A percentile compares a stretch with the other conserved stretches of the same genome.
These are phyloP conservation scores for Epinephelus awoara DNA, from an alignment of 2,797 vertebrate species.

Conservation along the genomic window DNA sequence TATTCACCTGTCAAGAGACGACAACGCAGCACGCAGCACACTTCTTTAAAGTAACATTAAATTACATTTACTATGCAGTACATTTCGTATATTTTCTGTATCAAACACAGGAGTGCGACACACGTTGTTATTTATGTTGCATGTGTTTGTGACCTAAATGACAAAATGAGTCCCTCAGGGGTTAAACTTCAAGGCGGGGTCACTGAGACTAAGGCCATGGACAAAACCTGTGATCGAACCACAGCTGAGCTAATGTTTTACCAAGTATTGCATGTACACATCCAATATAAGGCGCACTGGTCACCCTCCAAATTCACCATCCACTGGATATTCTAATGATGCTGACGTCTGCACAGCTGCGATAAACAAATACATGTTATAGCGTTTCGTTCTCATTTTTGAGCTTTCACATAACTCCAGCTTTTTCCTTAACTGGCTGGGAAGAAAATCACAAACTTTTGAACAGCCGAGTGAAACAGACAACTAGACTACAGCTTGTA, in stretches of 20 bases:
- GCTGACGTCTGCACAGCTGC: conserved; percentile 19
- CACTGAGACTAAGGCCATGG: conserved; percentile 59
- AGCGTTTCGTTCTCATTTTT: background rate
- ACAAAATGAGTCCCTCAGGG: conserved; percentile 42
- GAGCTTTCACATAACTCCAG: background rate
- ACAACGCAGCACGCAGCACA: background rate
- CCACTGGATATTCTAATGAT: conserved; percentile 12
- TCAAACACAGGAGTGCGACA: background rate
- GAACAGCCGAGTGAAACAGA: conserved; percentile 18
- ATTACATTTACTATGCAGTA: background rate
- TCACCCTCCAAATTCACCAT: conserved; percentile 24
- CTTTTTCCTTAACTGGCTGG: background rate
- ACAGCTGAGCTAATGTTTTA: conserved; percentile 78
- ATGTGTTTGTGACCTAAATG: conserved; percentile 53
- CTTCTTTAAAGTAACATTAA: background rate
- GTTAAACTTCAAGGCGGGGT: conserved; percentile 66
- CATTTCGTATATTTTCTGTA: background rate
- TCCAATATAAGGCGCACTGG: conserved; percentile 65
- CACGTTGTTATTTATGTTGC: conserved; percentile 11
- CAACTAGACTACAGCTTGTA: conserved; percentile 11
- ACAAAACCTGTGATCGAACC: conserved; percentile 65
- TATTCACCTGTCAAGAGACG: background rate
- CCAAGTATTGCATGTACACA: conserved; percentile 54
- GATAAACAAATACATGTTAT: conserved; percentile 5
- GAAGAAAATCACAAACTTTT: conserved; percentile 6